These are phyloP conservation scores for Coenobita brevimanus DNA, from an alignment of 1,140 invertebrate species.

Conservation along the genomic window DNA sequence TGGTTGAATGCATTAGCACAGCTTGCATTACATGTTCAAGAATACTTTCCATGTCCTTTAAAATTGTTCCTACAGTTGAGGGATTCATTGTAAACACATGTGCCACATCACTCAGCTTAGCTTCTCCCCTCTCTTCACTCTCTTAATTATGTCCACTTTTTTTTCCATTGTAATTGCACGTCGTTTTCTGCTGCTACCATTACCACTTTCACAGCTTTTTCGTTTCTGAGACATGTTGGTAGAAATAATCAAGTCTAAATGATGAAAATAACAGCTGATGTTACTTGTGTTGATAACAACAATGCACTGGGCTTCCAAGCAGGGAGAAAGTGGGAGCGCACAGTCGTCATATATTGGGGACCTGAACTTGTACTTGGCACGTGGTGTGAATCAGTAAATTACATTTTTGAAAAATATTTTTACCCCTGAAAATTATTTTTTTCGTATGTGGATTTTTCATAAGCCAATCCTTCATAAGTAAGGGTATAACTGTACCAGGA, in stretches of 20 bases:
- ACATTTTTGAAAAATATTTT: too few species aligned
- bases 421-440: too few species aligned
- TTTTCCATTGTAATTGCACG: not conserved
- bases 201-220: not conserved
- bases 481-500: too few species aligned
- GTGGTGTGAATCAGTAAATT: too few species aligned
- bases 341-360: not conserved
- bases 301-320: not conserved
- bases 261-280: not conserved
- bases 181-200: conserved; percentile 2
- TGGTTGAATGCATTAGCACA: too few species aligned
- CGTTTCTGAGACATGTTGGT: too few species aligned
- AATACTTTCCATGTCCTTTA: too few species aligned
- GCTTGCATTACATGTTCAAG: not conserved
- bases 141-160: too few species aligned
- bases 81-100: not conserved
- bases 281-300: not conserved
- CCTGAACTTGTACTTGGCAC: not conserved
- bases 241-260: not conserved
- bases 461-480: too few species aligned
- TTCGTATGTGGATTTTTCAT: too few species aligned
- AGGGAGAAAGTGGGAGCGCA: conserved; percentile 6
- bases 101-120: not conserved
- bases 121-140: too few species aligned
- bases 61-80: too few species aligned